Evolutionary conservation across 2,113 vertebrate genomes (phyloP).

Genomic region (Calidris pygmaea): DNA sequence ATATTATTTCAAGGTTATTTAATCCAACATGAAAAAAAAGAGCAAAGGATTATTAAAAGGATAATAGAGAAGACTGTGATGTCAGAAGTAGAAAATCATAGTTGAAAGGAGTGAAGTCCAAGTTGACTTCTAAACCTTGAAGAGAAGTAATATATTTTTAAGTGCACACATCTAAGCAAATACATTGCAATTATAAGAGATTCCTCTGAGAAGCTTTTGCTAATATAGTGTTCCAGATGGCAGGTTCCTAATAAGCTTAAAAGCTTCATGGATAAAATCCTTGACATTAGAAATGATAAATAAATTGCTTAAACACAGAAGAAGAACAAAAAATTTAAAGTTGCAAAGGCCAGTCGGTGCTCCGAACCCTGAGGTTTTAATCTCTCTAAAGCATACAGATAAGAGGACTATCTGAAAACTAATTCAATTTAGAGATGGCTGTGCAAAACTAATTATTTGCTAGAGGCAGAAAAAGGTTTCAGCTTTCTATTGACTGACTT

Average conservation of each 20-base stretch:
- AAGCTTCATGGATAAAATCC: conserved; percentile 34
- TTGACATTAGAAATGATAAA: conserved; percentile 22
- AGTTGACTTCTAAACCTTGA: background rate
- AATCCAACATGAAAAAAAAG: background rate
- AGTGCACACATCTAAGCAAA: background rate
- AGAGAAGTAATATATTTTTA: background rate
- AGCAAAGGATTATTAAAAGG: background rate
- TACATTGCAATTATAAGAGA: background rate
- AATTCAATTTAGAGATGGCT: conserved; percentile 11
- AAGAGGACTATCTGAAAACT: conserved; percentile 6
- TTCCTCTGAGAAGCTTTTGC: conserved; percentile 24
- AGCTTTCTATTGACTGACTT: background rate
- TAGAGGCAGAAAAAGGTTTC: background rate
- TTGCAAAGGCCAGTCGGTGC: background rate
- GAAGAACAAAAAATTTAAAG: background rate
- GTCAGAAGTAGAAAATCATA: background rate
- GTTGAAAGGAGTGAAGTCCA: background rate
- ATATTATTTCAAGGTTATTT: background rate
- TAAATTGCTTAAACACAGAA: conserved; percentile 3
- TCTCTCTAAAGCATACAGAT: background rate
- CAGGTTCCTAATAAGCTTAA: conserved; percentile 40
- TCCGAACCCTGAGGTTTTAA: background rate
- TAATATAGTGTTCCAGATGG: conserved; percentile 43
- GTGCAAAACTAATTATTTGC: background rate
- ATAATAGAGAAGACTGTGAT: background rate